Base-by-base conservation (phyloP, 2,113 vertebrate genomes). In the Zosterops hypoxanthus region DNA sequence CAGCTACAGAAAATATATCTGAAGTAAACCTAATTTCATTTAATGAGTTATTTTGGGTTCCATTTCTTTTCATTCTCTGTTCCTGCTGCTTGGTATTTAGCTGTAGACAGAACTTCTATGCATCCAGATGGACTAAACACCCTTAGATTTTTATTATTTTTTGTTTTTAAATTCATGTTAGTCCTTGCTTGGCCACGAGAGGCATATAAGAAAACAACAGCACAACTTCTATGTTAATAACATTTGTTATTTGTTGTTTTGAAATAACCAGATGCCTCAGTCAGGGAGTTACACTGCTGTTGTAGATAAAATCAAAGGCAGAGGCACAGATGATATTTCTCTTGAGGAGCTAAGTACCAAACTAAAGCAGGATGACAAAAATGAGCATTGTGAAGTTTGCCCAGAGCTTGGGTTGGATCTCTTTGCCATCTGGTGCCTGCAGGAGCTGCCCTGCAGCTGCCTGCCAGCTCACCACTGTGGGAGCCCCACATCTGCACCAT, bases 381-480 rank as follows among this genome's bases (percentile, higher is more conserved):
- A 36, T 8, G 24, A 82, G 44, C 49, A 76, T 63, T 78, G 44
- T 12, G 33, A 71, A 73, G 33, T 50, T 70, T 0, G 0, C 52
- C 14, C 41, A 59, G 79, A 70, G 70, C 56, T 61, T 4, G 4
- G 24, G 46, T 8, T 73, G n/a, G 49, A 60, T 83, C 22, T 73
- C 55, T 52, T 25, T 77, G 53, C 87, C 80, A 82, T 68, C 80
- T 92, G 94, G 34, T 82, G 65, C 61, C 79, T 61, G 64, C 49
- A 69, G 77, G 34, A 93, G 78, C n/a, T 77, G 56, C 46, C 65
- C 59, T 42, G 50, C 59, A 52, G 68, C 46, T 65, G 49, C 55
- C 53, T 42, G n/a, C n/a, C 56, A 82, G 36, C 65, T n/a, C 28
- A 18, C 1, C 1, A 14, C 24, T 2, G 4, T 39, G 9, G 70